These are phyloP conservation scores for Gryllus bimaculatus DNA, from an alignment of 1,140 invertebrate genomes.

Conservation along the genomic window DNA sequence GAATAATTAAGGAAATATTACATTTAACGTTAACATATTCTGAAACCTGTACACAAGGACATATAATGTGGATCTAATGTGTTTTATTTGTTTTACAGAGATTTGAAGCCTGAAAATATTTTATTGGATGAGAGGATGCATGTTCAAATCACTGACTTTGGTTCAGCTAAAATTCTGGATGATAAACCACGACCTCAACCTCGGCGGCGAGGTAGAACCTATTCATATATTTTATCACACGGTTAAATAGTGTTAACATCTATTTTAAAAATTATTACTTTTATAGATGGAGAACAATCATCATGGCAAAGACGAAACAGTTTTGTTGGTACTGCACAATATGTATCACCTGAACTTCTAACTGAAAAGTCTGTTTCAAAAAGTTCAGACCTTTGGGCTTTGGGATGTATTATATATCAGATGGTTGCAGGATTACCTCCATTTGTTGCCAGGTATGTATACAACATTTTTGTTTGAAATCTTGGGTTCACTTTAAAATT, in stretches of 20 bases:
- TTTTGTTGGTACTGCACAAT: constrained; percentile 98
- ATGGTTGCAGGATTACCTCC: constrained; percentile 90
- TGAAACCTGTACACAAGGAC: background rate
- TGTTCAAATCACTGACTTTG: constrained; percentile 94
- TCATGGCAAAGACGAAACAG: constrained; percentile 56
- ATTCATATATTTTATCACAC: background rate
- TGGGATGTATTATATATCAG: constrained; percentile 96
- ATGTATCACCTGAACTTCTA: constrained; percentile 93
- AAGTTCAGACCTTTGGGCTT: constrained; percentile 93
- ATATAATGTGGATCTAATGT: constrained; percentile 19
- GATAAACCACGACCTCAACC: constrained; percentile 24
- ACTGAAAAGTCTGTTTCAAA: constrained; percentile 67
- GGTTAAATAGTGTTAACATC: background rate
- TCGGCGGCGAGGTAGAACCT: background rate
- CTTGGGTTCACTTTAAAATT: background rate
- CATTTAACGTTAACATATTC: background rate
- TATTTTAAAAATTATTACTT: background rate
- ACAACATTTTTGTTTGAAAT: constrained; percentile 17
- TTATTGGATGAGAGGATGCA: constrained; percentile 90
- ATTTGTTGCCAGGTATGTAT: constrained; percentile 63
- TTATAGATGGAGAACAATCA: constrained; percentile 31
- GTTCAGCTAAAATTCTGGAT: constrained; percentile 81
- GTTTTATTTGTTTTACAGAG: constrained; percentile 33
- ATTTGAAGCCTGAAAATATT: constrained; percentile 86
- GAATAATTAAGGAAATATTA: too few relatives aligned